Percentiles rank a stretch among this genome's conserved stretches.
These are phyloP conservation scores for Nephrotoma appendiculata DNA, from an alignment of 2,888 invertebrate genomes.

Conservation along the genomic window DNA sequence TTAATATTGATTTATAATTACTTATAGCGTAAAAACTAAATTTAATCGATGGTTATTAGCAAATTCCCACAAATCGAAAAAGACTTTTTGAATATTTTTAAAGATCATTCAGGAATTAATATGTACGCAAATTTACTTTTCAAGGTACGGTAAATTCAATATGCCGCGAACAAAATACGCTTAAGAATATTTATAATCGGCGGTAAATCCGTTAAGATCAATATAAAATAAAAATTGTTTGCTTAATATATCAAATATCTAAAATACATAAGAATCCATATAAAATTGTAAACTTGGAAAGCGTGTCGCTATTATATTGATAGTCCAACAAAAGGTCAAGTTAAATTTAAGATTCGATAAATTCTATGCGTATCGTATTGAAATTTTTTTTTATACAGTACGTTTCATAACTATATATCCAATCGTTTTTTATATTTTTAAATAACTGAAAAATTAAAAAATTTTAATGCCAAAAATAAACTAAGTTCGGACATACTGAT, in stretches of 20 bases:
- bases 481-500: too few species aligned
- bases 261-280: neutral
- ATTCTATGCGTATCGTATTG: neutral
- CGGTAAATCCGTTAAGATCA: neutral
- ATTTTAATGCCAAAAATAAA: too few species aligned
- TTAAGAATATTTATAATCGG: neutral
- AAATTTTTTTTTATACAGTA: neutral
- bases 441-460: too few species aligned
- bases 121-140: neutral
- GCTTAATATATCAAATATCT: neutral
- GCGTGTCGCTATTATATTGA: neutral
- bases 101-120: neutral
- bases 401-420: too few species aligned
- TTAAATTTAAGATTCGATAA: neutral
- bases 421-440: too few species aligned
- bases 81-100: neutral
- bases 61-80: too few species aligned
- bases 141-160: neutral
- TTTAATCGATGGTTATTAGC: neutral
- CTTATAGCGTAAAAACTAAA: neutral
- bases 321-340: neutral
- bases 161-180: neutral
- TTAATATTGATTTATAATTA: neutral
- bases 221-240: neutral
- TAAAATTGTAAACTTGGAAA: neutral